Percentiles rank a stretch among this genome's conserved stretches.
Conservation (phyloP, 37 sponge, comb jelly and placozoan genomes). For the Ianthella basta region DNA sequence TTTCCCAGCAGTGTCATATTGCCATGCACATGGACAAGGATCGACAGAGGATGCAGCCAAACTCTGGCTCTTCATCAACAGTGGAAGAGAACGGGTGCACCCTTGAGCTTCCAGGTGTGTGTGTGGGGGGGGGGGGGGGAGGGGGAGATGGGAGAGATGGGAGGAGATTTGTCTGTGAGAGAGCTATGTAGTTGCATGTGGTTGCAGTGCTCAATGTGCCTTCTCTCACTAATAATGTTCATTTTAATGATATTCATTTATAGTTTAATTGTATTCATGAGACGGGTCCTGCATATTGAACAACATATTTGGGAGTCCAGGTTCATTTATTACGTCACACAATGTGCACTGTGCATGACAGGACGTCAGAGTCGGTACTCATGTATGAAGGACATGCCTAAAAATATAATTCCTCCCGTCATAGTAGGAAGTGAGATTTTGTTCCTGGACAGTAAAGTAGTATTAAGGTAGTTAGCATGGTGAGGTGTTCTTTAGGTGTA, state of each 20-base stretch:
- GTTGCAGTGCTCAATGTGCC: background rate
- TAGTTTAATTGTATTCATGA: conserved; percentile 4
- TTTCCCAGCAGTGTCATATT: background rate
- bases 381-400: too few relatives aligned
- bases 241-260: background rate
- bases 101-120: conserved; percentile 6
- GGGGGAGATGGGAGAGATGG: background rate
- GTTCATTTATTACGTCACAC: too few relatives aligned
- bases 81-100: background rate
- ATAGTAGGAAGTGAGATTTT: too few relatives aligned
- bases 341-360: too few relatives aligned
- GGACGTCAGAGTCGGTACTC: too few relatives aligned
- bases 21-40: background rate
- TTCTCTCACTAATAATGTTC: background rate
- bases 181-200: too few relatives aligned
- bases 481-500: too few relatives aligned
- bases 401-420: too few relatives aligned
- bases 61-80: background rate
- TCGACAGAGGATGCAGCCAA: background rate
- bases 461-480: too few relatives aligned
- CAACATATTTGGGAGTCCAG: too few relatives aligned
- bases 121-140: background rate
- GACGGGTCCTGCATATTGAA: background rate
- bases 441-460: too few relatives aligned
- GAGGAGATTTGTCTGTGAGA: background rate